Conservation (phyloP, 53 echinoderm and acorn worm species). For the Hippasteria phrygiana region DNA sequence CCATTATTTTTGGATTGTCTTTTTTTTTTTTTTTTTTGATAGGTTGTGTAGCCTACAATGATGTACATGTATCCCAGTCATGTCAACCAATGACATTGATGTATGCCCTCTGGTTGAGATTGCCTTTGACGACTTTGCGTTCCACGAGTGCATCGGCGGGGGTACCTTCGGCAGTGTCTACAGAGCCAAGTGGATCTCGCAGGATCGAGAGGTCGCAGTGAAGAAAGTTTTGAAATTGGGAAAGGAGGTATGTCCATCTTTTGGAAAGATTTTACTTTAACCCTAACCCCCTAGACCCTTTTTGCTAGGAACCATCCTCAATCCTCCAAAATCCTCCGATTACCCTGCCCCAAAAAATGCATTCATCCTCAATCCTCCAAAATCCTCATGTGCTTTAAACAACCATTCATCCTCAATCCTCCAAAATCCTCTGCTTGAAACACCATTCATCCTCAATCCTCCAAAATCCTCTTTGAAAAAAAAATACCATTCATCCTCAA, state of each 20-base stretch:
- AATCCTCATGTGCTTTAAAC: no score
- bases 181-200: conserved; percentile 65
- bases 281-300: no score
- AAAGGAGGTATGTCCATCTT: conserved; percentile 64
- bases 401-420: no score
- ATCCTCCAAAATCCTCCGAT: no score
- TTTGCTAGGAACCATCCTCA: no score
- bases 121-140: conserved; percentile 63
- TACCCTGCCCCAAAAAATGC: no score
- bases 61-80: not conserved
- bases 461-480: no score
- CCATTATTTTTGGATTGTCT: not conserved
- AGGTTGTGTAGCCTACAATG: not conserved
- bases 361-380: no score
- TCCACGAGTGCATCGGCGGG: conserved; percentile 71
- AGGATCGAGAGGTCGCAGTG: conserved; percentile 71
- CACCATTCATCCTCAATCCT: no score
- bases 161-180: conserved; percentile 80
- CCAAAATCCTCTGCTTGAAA: no score
- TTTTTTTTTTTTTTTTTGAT: not conserved
- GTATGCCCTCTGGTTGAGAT: conserved; percentile 38
- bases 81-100: conserved; percentile 29
- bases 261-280: no score
- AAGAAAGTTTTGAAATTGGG: conserved; percentile 71
- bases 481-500: no score